Conservation (phyloP, 2,888 invertebrate species). For the Blastobasis adustella region DNA sequence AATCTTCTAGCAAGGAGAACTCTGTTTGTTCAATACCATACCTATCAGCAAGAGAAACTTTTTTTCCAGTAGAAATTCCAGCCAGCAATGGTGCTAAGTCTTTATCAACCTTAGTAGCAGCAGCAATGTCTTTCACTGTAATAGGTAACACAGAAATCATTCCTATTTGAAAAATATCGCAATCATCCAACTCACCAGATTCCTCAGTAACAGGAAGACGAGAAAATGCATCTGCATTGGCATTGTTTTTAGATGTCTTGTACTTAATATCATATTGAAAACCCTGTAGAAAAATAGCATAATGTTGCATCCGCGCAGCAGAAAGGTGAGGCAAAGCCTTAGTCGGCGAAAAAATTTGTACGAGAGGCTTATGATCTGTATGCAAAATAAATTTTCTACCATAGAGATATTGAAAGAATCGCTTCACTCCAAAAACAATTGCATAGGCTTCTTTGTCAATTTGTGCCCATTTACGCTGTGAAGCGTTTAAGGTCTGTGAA, state of each 20-base stretch:
- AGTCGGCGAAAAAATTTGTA: background rate
- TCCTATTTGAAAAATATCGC: no score
- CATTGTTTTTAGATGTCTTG: conserved; percentile 1
- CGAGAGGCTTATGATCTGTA: conserved; percentile 1
- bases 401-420: conserved; percentile 2
- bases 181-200: no score
- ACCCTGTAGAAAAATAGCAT: conserved; percentile 4
- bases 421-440: background rate
- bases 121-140: no score
- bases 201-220: no score
- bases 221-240: background rate
- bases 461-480: background rate
- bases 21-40: no score
- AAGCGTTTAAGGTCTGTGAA: background rate
- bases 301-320: conserved; percentile 2
- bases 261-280: conserved; percentile 3
- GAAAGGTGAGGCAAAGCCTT: background rate
- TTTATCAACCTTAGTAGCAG: no score
- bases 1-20: no score
- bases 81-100: no score
- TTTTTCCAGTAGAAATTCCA: no score
- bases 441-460: background rate
- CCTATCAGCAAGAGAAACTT: no score
- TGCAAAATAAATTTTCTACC: conserved; percentile 1
- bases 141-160: no score